Evolutionary conservation across 2,797 vertebrate genomes (phyloP), one percentile per base, ranked within the genome.

Genomic region (Ctenopoma kingsleyae): DNA sequence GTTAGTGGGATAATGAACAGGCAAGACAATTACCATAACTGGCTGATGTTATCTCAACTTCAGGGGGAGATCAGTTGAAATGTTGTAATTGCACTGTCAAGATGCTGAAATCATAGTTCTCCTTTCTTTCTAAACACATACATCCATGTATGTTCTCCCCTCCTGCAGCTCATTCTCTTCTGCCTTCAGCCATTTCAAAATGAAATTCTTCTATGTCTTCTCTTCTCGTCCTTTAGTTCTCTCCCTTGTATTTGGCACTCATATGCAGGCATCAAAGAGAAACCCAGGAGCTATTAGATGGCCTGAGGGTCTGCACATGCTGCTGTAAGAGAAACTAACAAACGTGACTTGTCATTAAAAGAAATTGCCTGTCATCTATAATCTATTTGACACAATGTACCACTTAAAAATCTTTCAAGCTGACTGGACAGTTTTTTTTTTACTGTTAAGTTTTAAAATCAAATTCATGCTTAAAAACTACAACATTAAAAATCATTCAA

Each of bases 171-270:
- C 49, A 68, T 63, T 48, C 58, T 65, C 67, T 61, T 81, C 73
- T 91, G 93, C 95, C 94, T 94, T 94, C 82, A 94, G 93, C 92
- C 94, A 94, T 94, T 95, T 96, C 93, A 93, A 96, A 96, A 96
- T 95, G 91, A 96, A 96, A 97, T 96, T 96, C 95, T 94, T 95
- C 90, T n/a, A n/a, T 23, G 23, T 92, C 71, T 40, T 27, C 62
- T 86, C 80, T 80, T 78, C 78, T 81, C 59, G 82, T 84, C 50
- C 67, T 78, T 65, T 27, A 80, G 70, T 47, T 47, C 58, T 78
- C 80, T 89, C 72, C 88, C 67, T 87, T 3, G 53, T 90, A 83
- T 93, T 81, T 92, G 90, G 93, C 92, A 93, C 92, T 94, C 93
- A 96, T 94, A 94, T 91, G 91, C 92, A 88, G 85, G 88, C 95